phyloP scores from a whole-genome alignment of 1,140 invertebrate genomes.

The Drosophila triauraria region DNA sequence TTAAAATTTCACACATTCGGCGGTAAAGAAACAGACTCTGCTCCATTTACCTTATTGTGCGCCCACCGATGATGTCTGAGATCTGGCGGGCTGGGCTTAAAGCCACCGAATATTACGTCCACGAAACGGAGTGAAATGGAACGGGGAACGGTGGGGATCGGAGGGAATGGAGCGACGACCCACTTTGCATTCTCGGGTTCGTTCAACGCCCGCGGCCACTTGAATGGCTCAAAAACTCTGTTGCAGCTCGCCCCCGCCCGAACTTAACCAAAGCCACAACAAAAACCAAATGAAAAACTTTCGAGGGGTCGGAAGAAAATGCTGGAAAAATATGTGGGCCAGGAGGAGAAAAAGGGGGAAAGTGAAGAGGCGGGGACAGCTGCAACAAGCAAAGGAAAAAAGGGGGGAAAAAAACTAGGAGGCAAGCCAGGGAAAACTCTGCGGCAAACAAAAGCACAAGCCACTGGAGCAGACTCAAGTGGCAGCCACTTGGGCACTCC shows the following conservation, averaged over 20 bases:
- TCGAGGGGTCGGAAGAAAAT: conserved; percentile 21
- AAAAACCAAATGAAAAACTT: conserved; percentile 43
- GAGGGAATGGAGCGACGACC: conserved; percentile 53
- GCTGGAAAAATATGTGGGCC: conserved; percentile 4
- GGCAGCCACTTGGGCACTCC: conserved; percentile 63
- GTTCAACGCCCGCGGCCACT: conserved; percentile 50
- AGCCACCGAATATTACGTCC: conserved; percentile 51
- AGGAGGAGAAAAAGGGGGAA: conserved; percentile 5
- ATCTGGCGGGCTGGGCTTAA: conserved; percentile 19
- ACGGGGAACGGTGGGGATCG: not conserved
- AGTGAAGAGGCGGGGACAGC: not conserved
- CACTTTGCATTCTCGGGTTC: conserved; percentile 64
- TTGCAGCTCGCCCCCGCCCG: conserved; percentile 22
- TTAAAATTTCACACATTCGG: conserved; percentile 80
- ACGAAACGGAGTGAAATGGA: conserved; percentile 29
- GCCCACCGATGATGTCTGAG: conserved; percentile 16
- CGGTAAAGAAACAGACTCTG: conserved; percentile 48
- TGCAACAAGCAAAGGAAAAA: conserved; percentile 15
- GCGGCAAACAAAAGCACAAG: conserved; percentile 69
- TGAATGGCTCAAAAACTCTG: conserved; percentile 63
- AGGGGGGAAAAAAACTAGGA: not conserved
- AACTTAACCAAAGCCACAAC: conserved; percentile 28
- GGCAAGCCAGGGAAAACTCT: conserved; percentile 42
- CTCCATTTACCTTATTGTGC: conserved; percentile 56
- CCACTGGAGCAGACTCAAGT: conserved; percentile 69